Base-by-base conservation (phyloP, 1,140 invertebrate genomes). In the Drosophila sechellia region DNA sequence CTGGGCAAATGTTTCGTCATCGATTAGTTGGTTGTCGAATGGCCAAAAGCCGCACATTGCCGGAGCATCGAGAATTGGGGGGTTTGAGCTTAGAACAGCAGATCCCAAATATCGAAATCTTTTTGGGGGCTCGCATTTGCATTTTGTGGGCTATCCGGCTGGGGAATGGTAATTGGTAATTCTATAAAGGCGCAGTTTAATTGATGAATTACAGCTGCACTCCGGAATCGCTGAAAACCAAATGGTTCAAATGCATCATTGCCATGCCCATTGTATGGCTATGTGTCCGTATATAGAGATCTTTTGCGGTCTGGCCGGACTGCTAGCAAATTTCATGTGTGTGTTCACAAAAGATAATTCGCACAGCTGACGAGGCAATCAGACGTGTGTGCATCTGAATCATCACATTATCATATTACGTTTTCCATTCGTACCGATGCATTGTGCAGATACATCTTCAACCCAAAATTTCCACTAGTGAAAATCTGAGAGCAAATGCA, bases 1-100 rank as follows among this genome's bases (percentile, higher is more conserved):
- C 79, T 87, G 85, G 68, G 77, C 64, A 90, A 84, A 87, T 87
- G 84, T 74, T 87, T 87, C 74, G 76, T 63, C 77, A 87, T 89
- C 84, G 84, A 87, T 87, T 89, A 87, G 84, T 84, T 87, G 68
- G 66, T 76, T 84, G 42, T 66, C 49, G 79, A 84, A 89, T 89
- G 77, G 72, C 49, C 72, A 74, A 75, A 87, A 84, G 84, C 84
- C 77, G 76, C 76, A 87, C 71, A 79, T 72, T 70, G 79, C 49
- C 56, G 49, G 35, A 25, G 50, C 4, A 65, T 53, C 22, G 59
- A 58, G 54, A 55, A 31, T 31, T 39, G 40, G 49, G 27, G 37
- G 74, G 58, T 73, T 77, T 70, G 72, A 73, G 83, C 84, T 73
- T 68, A 37, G 58, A 35, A 42, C 50, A 43, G 74, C 70, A 42